A percentile compares a stretch with the other conserved stretches of the same genome.
Evolutionary conservation across 2,113 vertebrate species (phyloP).

Genomic region (Podilymbus podiceps): DNA sequence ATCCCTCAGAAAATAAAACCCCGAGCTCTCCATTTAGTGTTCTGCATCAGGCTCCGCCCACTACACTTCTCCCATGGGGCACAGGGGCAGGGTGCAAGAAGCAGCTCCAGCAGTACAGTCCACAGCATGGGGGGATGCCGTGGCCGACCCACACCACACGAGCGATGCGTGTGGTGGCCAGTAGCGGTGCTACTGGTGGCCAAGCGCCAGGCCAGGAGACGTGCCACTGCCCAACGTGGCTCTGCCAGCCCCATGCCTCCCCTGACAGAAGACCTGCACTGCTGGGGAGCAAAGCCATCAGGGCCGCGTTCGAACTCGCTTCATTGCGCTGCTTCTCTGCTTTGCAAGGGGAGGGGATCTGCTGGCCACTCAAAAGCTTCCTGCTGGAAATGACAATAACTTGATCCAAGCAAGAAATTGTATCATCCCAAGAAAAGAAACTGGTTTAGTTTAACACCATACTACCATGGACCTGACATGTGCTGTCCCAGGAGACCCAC

Average conservation of each 20-base stretch:
- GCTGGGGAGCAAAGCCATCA: not conserved
- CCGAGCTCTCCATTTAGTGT: conserved; percentile 48
- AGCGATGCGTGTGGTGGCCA: too few species aligned
- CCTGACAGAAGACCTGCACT: not conserved
- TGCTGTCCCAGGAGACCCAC: not conserved
- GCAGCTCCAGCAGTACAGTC: not conserved
- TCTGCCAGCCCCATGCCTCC: not conserved
- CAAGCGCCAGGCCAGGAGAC: not conserved
- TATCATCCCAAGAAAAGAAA: not conserved
- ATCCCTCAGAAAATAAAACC: not conserved
- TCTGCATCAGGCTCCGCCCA: not conserved
- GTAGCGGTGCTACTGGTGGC: accelerated
- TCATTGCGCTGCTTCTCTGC: not conserved
- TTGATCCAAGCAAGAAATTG: not conserved
- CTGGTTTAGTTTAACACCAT: not conserved
- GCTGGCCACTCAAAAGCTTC: not conserved
- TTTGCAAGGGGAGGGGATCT: not conserved
- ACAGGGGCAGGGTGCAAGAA: not conserved
- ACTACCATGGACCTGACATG: not conserved
- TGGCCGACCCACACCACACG: accelerated
- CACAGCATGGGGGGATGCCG: not conserved
- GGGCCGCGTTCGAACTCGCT: not conserved
- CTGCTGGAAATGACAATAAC: not conserved
- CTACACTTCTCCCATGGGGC: accelerated
- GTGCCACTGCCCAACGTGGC: accelerated